A percentile compares a stretch with the other conserved stretches of the same genome.
Evolutionary conservation across 2,888 invertebrate species (phyloP).

Genomic region (Agrilus mali): DNA sequence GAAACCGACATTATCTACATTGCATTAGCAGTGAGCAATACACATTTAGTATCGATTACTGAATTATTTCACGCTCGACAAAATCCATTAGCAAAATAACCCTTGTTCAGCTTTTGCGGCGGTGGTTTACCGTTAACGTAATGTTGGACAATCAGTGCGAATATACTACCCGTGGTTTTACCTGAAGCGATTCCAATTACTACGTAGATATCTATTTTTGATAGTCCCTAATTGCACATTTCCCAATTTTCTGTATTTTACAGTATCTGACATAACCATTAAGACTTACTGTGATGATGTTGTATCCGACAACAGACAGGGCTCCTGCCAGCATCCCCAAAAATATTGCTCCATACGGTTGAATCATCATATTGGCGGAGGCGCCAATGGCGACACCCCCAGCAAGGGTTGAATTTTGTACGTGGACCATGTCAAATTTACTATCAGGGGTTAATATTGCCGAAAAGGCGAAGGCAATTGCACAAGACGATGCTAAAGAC

Average conservation of each 20-base stretch:
- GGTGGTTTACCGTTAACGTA: too few relatives aligned
- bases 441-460: conserved; percentile 58
- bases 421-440: conserved; percentile 83
- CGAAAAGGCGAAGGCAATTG: conserved; percentile 75
- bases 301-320: conserved; percentile 72
- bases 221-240: too few relatives aligned
- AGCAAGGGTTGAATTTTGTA: conserved; percentile 88
- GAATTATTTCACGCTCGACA: neutral
- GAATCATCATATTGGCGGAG: conserved; percentile 67
- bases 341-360: conserved; percentile 70
- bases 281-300: conserved; percentile 55
- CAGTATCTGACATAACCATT: too few relatives aligned
- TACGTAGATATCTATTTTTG: too few relatives aligned
- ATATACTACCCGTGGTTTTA: too few relatives aligned
- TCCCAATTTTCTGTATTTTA: too few relatives aligned
- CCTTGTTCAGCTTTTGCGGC: neutral
- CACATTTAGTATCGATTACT: neutral
- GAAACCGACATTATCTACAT: conserved; percentile 1
- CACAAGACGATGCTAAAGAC: conserved; percentile 68
- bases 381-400: conserved; percentile 89
- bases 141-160: too few relatives aligned
- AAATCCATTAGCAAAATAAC: neutral
- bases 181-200: too few relatives aligned
- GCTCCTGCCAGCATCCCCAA: conserved; percentile 67
- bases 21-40: conserved; percentile 6